Conservation (phyloP, 1,140 invertebrate species). For the Dufourea novaeangliae region DNA sequence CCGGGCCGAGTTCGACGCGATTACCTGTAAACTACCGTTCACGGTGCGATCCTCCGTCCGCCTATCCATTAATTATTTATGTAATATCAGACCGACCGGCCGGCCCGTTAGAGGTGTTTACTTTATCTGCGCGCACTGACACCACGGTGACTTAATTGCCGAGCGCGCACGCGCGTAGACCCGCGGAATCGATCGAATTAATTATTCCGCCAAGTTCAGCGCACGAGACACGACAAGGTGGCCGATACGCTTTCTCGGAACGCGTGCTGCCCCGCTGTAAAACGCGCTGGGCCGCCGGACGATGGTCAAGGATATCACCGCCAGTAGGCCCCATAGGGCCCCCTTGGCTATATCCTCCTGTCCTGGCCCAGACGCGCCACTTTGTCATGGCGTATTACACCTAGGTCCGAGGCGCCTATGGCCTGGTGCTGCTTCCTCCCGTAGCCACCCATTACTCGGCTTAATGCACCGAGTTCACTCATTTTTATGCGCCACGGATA, state of each 20-base stretch:
- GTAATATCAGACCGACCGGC: not conserved
- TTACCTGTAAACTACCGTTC: conserved; percentile 5
- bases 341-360: conserved; percentile 48
- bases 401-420: conserved; percentile 59
- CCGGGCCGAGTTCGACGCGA: not conserved
- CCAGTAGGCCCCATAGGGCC: not conserved
- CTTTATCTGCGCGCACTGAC: conserved; percentile 32
- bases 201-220: conserved; percentile 27
- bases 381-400: conserved; percentile 67
- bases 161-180: not conserved
- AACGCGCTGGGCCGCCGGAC: conserved; percentile 55
- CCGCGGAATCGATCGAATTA: conserved; percentile 30
- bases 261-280: conserved; percentile 6
- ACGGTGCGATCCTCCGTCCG: not conserved
- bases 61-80: conserved; percentile 25
- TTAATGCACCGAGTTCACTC: conserved; percentile 67
- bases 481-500: conserved; percentile 66
- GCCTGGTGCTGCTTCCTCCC: conserved; percentile 56
- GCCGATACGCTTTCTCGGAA: conserved; percentile 29
- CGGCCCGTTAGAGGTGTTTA: conserved; percentile 32
- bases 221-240: not conserved
- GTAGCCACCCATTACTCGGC: conserved; percentile 65
- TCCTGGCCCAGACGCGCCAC: conserved; percentile 58
- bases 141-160: not conserved
- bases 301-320: conserved; percentile 58